Evolutionary conservation across 2,113 vertebrate genomes (phyloP).

Genomic region (Hemiprocne comata): DNA sequence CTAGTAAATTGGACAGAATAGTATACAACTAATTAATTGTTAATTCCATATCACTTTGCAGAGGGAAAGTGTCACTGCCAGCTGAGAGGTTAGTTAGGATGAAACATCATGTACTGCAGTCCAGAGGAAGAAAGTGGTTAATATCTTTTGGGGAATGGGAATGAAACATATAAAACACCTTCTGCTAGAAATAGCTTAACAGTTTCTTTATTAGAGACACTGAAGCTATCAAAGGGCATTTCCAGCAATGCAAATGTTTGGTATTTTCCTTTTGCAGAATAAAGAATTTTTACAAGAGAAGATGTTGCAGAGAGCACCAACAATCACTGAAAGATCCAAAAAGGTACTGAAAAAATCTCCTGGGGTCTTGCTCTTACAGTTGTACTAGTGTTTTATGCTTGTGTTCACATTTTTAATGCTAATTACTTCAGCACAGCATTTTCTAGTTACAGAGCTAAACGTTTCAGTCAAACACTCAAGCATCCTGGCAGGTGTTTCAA

Average conservation of each 20-base stretch:
- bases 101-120: not conserved
- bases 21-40: not conserved
- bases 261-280: constrained; percentile 75
- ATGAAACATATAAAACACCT: not conserved
- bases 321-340: constrained; percentile 93
- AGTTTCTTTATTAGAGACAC: not conserved
- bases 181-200: not conserved
- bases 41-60: not conserved
- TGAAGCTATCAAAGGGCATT: not conserved
- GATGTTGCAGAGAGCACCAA: constrained; percentile 91
- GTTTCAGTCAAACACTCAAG: not conserved
- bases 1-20: not conserved
- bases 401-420: not conserved
- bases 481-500: not conserved
- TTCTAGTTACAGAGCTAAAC: not conserved
- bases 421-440: not conserved
- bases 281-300: constrained; percentile 95
- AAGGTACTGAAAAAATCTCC: constrained; percentile 77
- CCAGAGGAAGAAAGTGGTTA: not conserved
- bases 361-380: not conserved
- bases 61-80: not conserved
- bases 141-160: not conserved
- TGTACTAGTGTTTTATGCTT: not conserved
- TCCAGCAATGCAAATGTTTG: not conserved
- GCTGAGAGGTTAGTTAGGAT: not conserved